Evolutionary conservation across 64 coral and sea anemone genomes (phyloP).

Genomic region (Trachythela sp.): DNA sequence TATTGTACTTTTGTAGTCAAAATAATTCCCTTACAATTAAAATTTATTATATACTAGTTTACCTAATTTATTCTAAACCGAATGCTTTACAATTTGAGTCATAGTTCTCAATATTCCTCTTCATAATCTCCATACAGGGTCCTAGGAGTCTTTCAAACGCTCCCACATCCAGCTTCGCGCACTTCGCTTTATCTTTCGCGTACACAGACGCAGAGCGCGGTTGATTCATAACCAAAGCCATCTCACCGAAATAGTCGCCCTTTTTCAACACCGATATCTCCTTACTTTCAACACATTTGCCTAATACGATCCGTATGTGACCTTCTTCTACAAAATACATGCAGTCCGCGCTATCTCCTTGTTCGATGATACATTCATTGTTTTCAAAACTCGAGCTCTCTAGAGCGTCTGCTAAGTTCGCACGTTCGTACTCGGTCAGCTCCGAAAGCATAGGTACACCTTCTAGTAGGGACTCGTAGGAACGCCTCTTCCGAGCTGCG

Average conservation of each 20-base stretch:
- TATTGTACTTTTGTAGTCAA: too few relatives aligned
- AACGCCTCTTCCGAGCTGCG: conserved; percentile 64
- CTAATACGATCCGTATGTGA: conserved; percentile 60
- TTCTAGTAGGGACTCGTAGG: conserved; percentile 72
- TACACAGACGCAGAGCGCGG: conserved; percentile 88
- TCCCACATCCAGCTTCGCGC: conserved; percentile 60
- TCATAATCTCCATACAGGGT: conserved; percentile 96
- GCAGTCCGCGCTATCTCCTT: conserved; percentile 86
- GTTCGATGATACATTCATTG: conserved; percentile 72
- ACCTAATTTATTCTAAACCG: conserved; percentile 44
- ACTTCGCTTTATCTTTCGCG: conserved; percentile 64
- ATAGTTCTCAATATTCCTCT: conserved; percentile 80
- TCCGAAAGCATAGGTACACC: conserved; percentile 72
- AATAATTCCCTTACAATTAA: too few relatives aligned
- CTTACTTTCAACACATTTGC: conserved; percentile 60
- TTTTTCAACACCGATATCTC: conserved; percentile 72
- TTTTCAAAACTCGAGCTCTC: conserved; percentile 68
- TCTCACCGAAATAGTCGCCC: conserved; percentile 82
- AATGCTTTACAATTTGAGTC: conserved; percentile 78
- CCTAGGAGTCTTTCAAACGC: conserved; percentile 96
- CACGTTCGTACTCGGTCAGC: conserved; percentile 74
- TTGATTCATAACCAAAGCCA: conserved; percentile 88
- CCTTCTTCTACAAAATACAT: conserved; percentile 99
- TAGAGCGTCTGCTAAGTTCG: conserved; percentile 87
- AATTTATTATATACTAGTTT: neutral